Evolutionary conservation across 2,888 invertebrate species (phyloP), one percentile per base, ranked within the genome.

Genomic region (Meta bourneti): DNA sequence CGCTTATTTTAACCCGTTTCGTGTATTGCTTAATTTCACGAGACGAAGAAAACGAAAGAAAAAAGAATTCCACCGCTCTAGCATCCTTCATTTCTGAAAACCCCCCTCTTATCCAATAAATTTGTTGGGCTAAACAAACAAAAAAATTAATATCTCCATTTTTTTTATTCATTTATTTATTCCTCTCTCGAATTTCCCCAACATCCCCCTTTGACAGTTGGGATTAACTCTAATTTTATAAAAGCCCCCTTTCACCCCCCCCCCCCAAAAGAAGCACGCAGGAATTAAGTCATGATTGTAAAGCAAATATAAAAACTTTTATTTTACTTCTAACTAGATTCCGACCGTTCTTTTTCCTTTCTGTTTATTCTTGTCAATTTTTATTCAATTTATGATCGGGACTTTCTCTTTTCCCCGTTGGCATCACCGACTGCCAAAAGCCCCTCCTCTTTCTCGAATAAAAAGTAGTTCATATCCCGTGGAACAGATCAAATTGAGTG

Each of bases 221-320:
- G 87, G 79, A 80, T 87, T 80, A 72, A 52, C 20, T 52, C 54
- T 87, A 87, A 87, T 87, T 79, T 72, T 74, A 87, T 80, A 87
- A 87, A 87, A 72, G 48, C 71, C 51, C 16, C 52, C 52, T 9
- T 69, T 69, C 13, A 52, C 71, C 61, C 11, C 16, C 16, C 16
- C 61, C 0, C 13, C 61, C 13, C 5, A 61, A 9, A 61, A 61
- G 61, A 72, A 80, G 79, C 79, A 71, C 70, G 51, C 16, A 72
- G 48, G 87, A 87, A 87, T 87, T 87, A 80, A 87, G 79, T 79
- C 87, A 87, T 80, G 87, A 87, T 87, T 80, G 79, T 80, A 72
- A 80, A 72, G 72, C 80, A 80, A 87, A 87, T 87, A 80, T n/a
- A 87, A 87, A 48, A 48, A 13, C 20, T 54, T 61, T 75, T 74